These are phyloP conservation scores for Abrostola triplasia DNA, from an alignment of 2,888 invertebrate species.

Conservation along the genomic window DNA sequence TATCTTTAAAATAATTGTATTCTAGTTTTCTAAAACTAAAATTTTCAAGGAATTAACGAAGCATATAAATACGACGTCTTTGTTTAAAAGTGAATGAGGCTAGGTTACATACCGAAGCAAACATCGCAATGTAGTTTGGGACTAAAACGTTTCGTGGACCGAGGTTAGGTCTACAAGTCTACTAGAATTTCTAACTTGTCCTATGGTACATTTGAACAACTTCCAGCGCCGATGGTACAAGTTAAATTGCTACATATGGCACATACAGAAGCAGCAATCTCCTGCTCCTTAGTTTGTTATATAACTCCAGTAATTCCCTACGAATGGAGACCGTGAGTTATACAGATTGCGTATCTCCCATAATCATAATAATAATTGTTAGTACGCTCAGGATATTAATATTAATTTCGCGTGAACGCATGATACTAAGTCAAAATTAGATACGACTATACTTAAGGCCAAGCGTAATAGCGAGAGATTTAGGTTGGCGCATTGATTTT, in stretches of 20 bases:
- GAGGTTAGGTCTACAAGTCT: conserved; percentile 14
- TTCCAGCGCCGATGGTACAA: conserved; percentile 35
- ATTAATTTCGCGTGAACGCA: conserved; percentile 44
- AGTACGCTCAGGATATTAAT: conserved; percentile 40
- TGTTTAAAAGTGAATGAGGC: conserved; percentile 9
- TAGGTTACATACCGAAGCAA: conserved; percentile 12
- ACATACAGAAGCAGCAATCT: conserved; percentile 12
- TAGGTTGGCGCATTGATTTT: conserved; percentile 8
- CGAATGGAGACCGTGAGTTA: conserved; percentile 18
- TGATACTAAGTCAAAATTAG: conserved; percentile 49
- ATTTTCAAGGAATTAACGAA: neutral
- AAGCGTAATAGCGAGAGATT: conserved; percentile 11
- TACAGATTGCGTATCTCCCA: neutral
- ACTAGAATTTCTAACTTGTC: conserved; percentile 31
- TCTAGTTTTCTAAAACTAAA: neutral
- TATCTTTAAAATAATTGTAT: too few relatives aligned
- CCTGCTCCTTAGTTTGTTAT: conserved; percentile 26
- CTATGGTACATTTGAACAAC: conserved; percentile 14
- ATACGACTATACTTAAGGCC: conserved; percentile 21
- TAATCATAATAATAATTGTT: conserved; percentile 6
- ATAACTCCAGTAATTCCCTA: conserved; percentile 36
- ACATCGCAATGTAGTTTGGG: neutral
- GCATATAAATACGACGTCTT: neutral
- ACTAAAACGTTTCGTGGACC: conserved; percentile 11
- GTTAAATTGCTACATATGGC: conserved; percentile 47